Percentiles rank a stretch among this genome's conserved stretches.
These are phyloP conservation scores for Melieria omissa DNA, from an alignment of 2,888 invertebrate genomes.

Conservation along the genomic window DNA sequence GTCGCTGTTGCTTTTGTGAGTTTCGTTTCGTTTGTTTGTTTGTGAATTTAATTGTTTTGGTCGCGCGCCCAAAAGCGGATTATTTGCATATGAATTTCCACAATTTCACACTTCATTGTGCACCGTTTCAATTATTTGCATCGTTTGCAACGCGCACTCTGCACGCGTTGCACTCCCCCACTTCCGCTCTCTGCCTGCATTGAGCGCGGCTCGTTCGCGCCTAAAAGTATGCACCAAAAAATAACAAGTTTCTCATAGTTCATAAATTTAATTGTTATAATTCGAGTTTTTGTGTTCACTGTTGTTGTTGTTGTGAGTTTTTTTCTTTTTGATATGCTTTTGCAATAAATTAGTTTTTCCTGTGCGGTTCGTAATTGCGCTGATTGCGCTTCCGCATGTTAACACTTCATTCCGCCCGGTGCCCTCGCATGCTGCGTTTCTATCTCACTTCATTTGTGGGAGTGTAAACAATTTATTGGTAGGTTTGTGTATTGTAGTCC, in stretches of 20 bases:
- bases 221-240: constrained; percentile 18
- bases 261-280: constrained; percentile 34
- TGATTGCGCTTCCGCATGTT: constrained; percentile 17
- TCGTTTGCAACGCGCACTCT: neutral
- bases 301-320: neutral
- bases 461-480: neutral
- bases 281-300: neutral
- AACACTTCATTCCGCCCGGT: neutral
- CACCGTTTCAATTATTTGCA: constrained; percentile 41
- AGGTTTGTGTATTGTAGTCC: neutral
- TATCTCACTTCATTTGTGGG: neutral
- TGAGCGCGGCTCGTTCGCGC: neutral
- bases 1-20: too few relatives aligned
- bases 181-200: neutral
- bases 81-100: constrained; percentile 20
- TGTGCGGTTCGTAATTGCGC: constrained; percentile 31
- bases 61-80: constrained; percentile 34
- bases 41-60: constrained; percentile 47
- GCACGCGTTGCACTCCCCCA: neutral
- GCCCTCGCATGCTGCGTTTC: neutral
- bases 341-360: constrained; percentile 32
- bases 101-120: constrained; percentile 44
- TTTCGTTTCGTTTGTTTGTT: constrained; percentile 18
- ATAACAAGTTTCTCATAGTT: constrained; percentile 21
- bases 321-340: neutral